Conservation (phyloP, 2,888 invertebrate species). For the Cabera pusaria region DNA sequence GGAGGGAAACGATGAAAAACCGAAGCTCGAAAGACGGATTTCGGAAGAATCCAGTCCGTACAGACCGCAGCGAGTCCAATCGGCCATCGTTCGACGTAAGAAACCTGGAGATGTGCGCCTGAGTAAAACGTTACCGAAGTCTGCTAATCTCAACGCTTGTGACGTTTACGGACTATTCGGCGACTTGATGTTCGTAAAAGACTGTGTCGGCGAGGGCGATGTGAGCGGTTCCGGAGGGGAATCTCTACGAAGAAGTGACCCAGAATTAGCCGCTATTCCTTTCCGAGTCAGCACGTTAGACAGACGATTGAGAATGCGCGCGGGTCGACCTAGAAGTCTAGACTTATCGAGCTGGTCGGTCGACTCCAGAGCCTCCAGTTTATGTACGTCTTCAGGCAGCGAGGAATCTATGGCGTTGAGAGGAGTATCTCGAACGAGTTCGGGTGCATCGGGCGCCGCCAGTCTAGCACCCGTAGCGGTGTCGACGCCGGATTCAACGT, state of each 20-base stretch:
- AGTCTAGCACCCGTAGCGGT: conserved; percentile 81
- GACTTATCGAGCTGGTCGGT: conserved; percentile 95
- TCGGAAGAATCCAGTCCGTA: conserved; percentile 82
- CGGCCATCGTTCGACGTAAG: conserved; percentile 68
- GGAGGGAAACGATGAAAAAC: conserved; percentile 71
- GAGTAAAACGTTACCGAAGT: conserved; percentile 91
- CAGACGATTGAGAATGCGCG: conserved; percentile 91
- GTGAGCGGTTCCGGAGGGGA: conserved; percentile 89
- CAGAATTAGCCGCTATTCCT: conserved; percentile 92
- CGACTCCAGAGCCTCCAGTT: conserved; percentile 91
- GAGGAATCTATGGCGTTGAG: conserved; percentile 92
- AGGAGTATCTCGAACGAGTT: conserved; percentile 89
- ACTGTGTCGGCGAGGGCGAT: conserved; percentile 91
- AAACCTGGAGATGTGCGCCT: conserved; percentile 83
- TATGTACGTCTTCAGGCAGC: conserved; percentile 93
- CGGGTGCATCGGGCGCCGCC: conserved; percentile 87
- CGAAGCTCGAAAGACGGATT: conserved; percentile 86
- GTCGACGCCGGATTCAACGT: conserved; percentile 69
- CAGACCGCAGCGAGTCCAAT: conserved; percentile 71
- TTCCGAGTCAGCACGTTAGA: conserved; percentile 92
- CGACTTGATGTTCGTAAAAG: conserved; percentile 94
- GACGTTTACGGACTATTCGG: conserved; percentile 96
- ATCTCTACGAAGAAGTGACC: conserved; percentile 90
- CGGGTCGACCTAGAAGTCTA: conserved; percentile 90
- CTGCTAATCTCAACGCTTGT: conserved; percentile 87